phyloP scores from a whole-genome alignment of 2,888 invertebrate species.

The Rhagonycha fulva region DNA sequence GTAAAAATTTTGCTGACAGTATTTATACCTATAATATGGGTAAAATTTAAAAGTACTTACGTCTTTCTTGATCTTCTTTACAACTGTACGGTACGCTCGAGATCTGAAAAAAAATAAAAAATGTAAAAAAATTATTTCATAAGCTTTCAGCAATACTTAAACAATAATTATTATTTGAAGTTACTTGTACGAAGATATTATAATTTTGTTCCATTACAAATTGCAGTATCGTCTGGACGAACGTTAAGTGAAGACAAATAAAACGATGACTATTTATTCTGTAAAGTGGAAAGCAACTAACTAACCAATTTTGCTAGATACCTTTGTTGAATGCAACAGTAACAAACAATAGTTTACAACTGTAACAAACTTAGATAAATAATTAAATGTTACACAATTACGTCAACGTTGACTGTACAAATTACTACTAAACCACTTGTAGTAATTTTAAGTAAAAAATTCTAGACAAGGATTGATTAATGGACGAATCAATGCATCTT shows the following conservation, averaged over 20 bases:
- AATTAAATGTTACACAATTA: not conserved
- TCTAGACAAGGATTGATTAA: not conserved
- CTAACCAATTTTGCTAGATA: conserved; percentile 9
- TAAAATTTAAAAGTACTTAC: not conserved
- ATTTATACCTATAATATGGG: not conserved
- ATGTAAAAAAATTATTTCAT: not conserved
- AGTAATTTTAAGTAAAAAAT: not conserved
- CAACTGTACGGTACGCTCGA: not conserved
- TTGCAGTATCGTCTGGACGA: not conserved
- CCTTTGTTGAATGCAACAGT: not conserved
- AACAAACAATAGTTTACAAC: conserved; percentile 9
- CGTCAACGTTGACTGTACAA: not conserved
- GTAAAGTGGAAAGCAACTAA: conserved; percentile 3
- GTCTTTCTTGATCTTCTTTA: not conserved
- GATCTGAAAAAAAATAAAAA: not conserved
- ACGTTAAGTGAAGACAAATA: conserved; percentile 1
- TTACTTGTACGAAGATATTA: not conserved
- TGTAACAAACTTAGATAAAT: not conserved
- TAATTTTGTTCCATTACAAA: not conserved
- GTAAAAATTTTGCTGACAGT: not conserved
- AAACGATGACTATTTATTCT: conserved; percentile 2
- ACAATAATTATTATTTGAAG: no score
- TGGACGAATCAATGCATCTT: not conserved
- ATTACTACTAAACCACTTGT: not conserved
- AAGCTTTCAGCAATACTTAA: not conserved